These are phyloP conservation scores for Calcarius lapponicus DNA, from an alignment of 2,797 vertebrate species.

Conservation along the genomic window DNA sequence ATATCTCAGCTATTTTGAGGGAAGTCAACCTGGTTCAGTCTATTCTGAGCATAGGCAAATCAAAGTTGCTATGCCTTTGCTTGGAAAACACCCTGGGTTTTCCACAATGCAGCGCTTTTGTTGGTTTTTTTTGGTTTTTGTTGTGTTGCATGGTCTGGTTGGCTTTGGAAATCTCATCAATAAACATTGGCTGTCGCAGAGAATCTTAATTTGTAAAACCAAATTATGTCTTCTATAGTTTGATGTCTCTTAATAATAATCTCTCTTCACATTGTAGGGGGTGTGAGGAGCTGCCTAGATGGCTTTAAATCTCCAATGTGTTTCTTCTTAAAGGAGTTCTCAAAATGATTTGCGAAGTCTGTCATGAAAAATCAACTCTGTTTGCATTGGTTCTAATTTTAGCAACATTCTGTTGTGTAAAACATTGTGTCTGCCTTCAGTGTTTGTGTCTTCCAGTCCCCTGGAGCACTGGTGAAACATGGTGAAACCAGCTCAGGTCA, in stretches of 20 bases:
- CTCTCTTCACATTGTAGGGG: neutral
- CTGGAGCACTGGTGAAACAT: neutral
- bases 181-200: neutral
- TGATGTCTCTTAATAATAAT: neutral
- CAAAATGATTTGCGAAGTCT: neutral
- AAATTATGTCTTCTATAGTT: neutral
- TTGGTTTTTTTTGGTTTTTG: neutral
- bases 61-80: neutral
- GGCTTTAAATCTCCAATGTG: neutral
- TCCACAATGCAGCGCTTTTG: neutral
- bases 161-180: neutral
- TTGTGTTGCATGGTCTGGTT: neutral
- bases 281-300: neutral
- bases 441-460: neutral
- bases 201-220: neutral
- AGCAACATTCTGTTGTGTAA: conserved; percentile 1
- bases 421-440: neutral
- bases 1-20: conserved; percentile 4
- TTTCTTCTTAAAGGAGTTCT: neutral
- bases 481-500: neutral
- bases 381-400: neutral
- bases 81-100: neutral
- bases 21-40: neutral
- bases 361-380: neutral
- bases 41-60: neutral